Conservation (phyloP, 1,140 invertebrate species). For the Cryptotermes secundus region DNA sequence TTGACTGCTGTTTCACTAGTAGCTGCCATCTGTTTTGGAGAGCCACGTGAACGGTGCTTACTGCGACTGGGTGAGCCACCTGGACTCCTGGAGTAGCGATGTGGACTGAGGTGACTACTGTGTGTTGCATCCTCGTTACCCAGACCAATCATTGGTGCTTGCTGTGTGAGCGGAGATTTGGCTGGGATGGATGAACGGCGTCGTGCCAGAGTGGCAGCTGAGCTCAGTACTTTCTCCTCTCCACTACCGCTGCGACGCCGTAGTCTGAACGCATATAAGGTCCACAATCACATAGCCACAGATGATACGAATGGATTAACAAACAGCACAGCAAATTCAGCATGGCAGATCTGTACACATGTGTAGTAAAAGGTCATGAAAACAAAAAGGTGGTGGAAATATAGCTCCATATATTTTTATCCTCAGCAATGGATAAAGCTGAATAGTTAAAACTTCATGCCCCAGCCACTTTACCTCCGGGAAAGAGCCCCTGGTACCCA, state of each 20-base stretch:
- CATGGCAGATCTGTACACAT: too few species aligned
- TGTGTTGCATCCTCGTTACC: constrained; percentile 51
- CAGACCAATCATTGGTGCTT: constrained; percentile 63
- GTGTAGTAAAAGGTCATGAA: too few species aligned
- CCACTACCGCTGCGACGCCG: constrained; percentile 33
- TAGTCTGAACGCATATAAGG: constrained; percentile 14
- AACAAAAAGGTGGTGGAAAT: too few species aligned
- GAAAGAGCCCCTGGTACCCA: too few species aligned
- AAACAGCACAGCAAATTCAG: too few species aligned
- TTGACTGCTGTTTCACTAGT: neutral
- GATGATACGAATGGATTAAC: too few species aligned
- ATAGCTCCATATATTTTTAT: too few species aligned
- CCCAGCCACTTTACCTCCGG: too few species aligned
- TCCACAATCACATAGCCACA: too few species aligned
- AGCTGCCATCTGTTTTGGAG: neutral
- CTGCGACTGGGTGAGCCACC: constrained; percentile 39
- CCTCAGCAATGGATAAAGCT: too few species aligned
- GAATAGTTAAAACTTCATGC: too few species aligned
- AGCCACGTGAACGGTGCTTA: neutral
- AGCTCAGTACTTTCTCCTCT: constrained; percentile 21
- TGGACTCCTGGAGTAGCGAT: constrained; percentile 39
- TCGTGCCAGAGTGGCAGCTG: constrained; percentile 8
- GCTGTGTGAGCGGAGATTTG: constrained; percentile 44
- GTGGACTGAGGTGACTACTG: constrained; percentile 38
- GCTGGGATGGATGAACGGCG: constrained; percentile 31